Percentiles rank a stretch among this genome's conserved stretches.
Evolutionary conservation across 2,888 invertebrate species (phyloP).

Genomic region (Sepiola atlantica): DNA sequence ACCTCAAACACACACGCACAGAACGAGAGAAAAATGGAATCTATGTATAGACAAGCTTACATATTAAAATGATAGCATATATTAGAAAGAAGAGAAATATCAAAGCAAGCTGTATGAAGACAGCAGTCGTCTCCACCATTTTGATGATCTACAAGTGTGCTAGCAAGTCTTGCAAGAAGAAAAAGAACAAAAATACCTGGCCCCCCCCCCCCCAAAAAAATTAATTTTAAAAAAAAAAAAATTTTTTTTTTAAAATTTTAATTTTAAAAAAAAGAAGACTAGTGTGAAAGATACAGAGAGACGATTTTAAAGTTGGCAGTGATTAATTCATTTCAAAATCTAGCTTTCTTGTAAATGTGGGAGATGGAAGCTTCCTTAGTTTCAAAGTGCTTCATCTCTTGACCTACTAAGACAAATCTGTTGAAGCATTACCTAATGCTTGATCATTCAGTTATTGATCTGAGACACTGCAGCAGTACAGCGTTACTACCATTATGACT

Average conservation of each 20-base stretch:
- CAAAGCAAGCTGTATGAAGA: neutral
- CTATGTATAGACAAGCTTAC: neutral
- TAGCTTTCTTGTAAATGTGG: neutral
- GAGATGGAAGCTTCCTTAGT: neutral
- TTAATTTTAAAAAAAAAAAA: too few relatives aligned
- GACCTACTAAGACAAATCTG: constrained; percentile 21
- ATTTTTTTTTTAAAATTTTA: too few relatives aligned
- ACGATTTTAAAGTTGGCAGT: neutral
- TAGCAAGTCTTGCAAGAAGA: neutral
- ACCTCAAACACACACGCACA: neutral
- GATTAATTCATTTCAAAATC: neutral
- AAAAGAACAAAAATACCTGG: neutral
- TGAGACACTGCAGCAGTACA: constrained; percentile 1
- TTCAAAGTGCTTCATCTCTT: constrained; percentile 14
- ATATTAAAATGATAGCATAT: constrained; percentile 10
- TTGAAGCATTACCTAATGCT: constrained; percentile 32
- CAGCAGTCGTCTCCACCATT: constrained; percentile 32
- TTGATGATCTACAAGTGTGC: constrained; percentile 32
- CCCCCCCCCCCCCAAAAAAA: too few relatives aligned
- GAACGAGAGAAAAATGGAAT: too few relatives aligned
- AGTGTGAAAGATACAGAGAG: neutral
- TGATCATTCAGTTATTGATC: constrained; percentile 12
- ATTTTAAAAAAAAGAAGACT: neutral
- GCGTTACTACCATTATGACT: neutral
- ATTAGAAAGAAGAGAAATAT: constrained; percentile 18